Conservation (phyloP, 2,113 vertebrate species). For the Petromus typicus region DNA sequence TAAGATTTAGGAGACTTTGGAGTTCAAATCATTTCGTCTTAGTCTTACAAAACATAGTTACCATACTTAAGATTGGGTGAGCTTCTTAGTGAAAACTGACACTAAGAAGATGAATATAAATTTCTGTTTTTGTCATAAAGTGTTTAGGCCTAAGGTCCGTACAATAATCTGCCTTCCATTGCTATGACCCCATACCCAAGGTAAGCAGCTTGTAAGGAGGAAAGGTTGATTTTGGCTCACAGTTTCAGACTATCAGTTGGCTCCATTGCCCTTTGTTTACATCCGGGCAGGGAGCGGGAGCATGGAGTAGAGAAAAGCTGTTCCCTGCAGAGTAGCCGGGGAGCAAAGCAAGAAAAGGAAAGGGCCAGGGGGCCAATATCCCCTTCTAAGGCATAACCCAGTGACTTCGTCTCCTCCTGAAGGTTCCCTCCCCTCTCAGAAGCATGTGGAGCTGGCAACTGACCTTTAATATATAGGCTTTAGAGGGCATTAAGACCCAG, state of each 20-base stretch:
- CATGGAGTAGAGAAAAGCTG: no score
- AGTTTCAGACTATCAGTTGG: background rate
- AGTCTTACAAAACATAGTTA: background rate
- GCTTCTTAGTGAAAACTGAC: background rate
- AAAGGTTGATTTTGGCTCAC: background rate
- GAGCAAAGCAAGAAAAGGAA: no score
- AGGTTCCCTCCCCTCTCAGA: no score
- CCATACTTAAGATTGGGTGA: background rate
- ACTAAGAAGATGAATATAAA: background rate
- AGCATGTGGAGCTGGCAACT: background rate
- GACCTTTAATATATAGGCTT: background rate
- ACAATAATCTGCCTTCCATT: background rate
- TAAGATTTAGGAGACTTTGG: background rate
- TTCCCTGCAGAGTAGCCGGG: background rate
- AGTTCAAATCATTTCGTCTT: background rate
- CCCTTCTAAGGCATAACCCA: background rate
- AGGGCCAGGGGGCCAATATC: background rate
- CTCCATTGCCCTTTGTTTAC: background rate
- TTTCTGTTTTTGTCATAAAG: background rate
- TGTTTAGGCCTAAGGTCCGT: background rate
- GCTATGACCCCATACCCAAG: background rate
- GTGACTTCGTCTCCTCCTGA: no score
- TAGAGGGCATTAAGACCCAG: background rate
- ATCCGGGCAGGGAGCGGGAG: background rate
- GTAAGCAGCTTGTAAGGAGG: background rate